These are phyloP conservation scores for Cynopterus sphinx DNA, from an alignment of 2,797 vertebrate species.

Conservation along the genomic window DNA sequence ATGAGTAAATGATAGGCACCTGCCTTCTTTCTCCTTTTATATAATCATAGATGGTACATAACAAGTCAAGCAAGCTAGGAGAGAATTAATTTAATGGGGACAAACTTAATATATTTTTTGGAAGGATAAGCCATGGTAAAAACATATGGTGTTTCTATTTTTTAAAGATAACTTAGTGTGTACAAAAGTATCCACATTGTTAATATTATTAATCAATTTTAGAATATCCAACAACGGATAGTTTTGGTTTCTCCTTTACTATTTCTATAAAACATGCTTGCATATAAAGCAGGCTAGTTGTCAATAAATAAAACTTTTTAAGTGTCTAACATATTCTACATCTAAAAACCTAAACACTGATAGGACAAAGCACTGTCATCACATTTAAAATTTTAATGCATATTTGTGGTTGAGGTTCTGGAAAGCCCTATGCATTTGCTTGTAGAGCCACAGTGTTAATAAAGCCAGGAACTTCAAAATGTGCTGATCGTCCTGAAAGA, in stretches of 20 bases:
- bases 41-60: not conserved
- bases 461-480: not conserved
- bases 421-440: not conserved
- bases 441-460: not conserved
- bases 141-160: not conserved
- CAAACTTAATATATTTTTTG: not conserved
- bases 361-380: not conserved
- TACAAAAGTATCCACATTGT: not conserved
- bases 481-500: not conserved
- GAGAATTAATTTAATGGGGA: not conserved
- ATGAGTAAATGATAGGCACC: not conserved
- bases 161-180: not conserved
- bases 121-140: not conserved
- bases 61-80: not conserved
- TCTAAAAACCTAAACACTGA: not conserved
- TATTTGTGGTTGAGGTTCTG: not conserved
- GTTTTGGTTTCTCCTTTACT: not conserved
- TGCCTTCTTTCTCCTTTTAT: not conserved
- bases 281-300: not conserved
- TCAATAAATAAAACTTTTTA: not conserved
- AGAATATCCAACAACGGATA: not conserved
- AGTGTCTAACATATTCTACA: not conserved
- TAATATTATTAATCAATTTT: conserved; percentile 19
- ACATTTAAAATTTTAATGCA: not conserved
- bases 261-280: not conserved